A percentile compares a stretch with the other conserved stretches of the same genome.
Conservation (phyloP, 2,888 invertebrate genomes). For the Lacanobia oleracea region DNA sequence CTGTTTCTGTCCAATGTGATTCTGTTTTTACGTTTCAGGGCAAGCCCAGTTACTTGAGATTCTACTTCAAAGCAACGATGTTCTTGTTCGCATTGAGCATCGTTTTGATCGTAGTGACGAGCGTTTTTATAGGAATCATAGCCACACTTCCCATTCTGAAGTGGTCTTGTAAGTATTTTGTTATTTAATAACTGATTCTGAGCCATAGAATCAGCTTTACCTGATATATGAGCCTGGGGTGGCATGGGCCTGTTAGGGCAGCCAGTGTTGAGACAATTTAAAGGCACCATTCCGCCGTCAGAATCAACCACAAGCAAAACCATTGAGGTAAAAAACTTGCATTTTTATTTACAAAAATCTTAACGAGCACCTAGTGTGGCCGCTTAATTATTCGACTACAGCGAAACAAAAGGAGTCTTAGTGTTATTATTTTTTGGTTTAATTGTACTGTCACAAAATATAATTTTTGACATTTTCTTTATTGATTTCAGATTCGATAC, state of each 20-base stretch:
- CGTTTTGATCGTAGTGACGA: slow-evolving; percentile 78
- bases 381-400: too few species aligned
- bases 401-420: too few species aligned
- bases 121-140: slow-evolving; percentile 81
- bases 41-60: slow-evolving; percentile 73
- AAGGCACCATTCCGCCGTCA: too few species aligned
- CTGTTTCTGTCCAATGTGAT: not conserved
- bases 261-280: too few species aligned
- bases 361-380: too few species aligned
- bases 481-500: slow-evolving; percentile 38
- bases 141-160: slow-evolving; percentile 78
- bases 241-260: too few species aligned
- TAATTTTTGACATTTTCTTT: slow-evolving; percentile 14
- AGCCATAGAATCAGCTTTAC: too few species aligned
- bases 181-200: not conserved
- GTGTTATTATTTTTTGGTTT: too few species aligned
- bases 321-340: too few species aligned
- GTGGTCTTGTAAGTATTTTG: slow-evolving; percentile 81
- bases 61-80: slow-evolving; percentile 78
- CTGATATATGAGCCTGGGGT: too few species aligned
- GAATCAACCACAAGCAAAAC: too few species aligned
- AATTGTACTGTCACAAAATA: not conserved
- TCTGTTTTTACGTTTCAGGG: slow-evolving; percentile 73
- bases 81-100: slow-evolving; percentile 77
- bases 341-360: too few species aligned